These are phyloP conservation scores for Trichoplusia ni DNA, from an alignment of 1,140 invertebrate genomes.

Conservation along the genomic window DNA sequence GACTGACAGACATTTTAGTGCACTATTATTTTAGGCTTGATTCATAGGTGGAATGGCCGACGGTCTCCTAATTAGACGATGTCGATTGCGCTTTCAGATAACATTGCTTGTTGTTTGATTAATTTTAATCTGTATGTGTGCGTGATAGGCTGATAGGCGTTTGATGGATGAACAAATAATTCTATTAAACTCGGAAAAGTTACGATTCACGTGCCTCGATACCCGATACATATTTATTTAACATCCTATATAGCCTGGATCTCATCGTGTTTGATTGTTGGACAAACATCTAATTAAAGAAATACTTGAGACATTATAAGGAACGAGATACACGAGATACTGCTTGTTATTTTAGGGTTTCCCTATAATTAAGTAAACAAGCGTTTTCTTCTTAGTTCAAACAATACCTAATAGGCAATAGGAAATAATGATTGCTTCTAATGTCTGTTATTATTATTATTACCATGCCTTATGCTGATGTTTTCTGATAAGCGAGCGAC, in stretches of 20 bases:
- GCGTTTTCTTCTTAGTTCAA: too few species aligned
- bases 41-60: slow-evolving; percentile 48
- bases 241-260: background rate
- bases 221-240: too few species aligned
- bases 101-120: slow-evolving; percentile 29
- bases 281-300: slow-evolving; percentile 2
- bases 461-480: background rate
- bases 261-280: background rate
- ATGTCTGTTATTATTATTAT: background rate
- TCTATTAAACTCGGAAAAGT: slow-evolving; percentile 12
- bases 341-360: too few species aligned
- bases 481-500: background rate
- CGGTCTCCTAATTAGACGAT: slow-evolving; percentile 48
- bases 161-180: slow-evolving; percentile 10
- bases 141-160: slow-evolving; percentile 1
- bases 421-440: too few species aligned
- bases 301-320: slow-evolving; percentile 19
- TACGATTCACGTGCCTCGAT: slow-evolving; percentile 1
- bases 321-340: too few species aligned
- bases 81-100: slow-evolving; percentile 35
- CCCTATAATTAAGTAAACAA: too few species aligned
- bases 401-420: too few species aligned
- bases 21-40: slow-evolving; percentile 55
- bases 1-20: slow-evolving; percentile 69
- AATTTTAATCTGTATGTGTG: slow-evolving; percentile 8